Conservation (phyloP, 1,140 invertebrate species). For the Neodiprion pinetum region DNA sequence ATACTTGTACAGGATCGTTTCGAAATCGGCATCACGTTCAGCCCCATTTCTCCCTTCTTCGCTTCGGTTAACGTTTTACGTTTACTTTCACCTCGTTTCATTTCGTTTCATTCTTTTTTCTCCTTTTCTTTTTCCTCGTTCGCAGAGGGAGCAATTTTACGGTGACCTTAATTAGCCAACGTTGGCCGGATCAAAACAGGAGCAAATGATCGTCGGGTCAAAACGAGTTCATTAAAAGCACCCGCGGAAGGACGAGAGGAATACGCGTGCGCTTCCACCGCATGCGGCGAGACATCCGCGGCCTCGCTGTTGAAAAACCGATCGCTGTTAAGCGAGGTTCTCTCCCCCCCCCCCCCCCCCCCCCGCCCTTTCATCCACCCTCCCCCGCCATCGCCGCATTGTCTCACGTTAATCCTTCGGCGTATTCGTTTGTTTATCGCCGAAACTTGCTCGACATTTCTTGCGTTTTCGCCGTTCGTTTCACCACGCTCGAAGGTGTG, state of each 20-base stretch:
- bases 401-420: slow-evolving; percentile 31
- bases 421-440: slow-evolving; percentile 12
- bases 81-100: no score
- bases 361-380: not conserved
- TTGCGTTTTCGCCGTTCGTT: not conserved
- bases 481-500: not conserved
- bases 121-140: not conserved
- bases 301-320: slow-evolving; percentile 23
- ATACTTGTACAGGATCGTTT: no score
- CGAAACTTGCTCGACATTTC: not conserved
- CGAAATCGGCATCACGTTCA: no score
- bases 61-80: no score
- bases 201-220: slow-evolving; percentile 27
- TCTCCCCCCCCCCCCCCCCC: not conserved
- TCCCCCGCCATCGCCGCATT: slow-evolving; percentile 23
- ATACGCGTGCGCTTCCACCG: not conserved
- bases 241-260: slow-evolving; percentile 14
- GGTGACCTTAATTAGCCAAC: not conserved
- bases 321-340: slow-evolving; percentile 2
- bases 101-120: no score
- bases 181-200: not conserved
- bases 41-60: no score
- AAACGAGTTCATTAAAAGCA: slow-evolving; percentile 55
- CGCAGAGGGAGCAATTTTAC: not conserved
- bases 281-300: slow-evolving; percentile 19